Evolutionary conservation across 2,797 vertebrate species (phyloP).

Genomic region (Myotis findleyi): DNA sequence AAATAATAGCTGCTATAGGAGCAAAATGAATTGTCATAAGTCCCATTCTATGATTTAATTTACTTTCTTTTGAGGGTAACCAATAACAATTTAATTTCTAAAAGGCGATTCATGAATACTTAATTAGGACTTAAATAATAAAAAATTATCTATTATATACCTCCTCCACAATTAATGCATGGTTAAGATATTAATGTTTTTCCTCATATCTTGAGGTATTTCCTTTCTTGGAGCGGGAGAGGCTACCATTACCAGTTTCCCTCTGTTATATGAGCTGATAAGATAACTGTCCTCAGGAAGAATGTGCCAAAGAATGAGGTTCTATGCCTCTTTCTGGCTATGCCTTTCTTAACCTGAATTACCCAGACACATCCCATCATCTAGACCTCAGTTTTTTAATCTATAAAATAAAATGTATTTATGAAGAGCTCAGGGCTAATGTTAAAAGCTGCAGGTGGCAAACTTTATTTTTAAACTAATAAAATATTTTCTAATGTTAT

Average conservation of each 20-base stretch:
- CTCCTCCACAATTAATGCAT: not conserved
- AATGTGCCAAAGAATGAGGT: not conserved
- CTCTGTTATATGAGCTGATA: not conserved
- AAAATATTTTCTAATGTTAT: conserved; percentile 29
- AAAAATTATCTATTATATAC: not conserved
- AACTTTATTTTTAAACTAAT: not conserved
- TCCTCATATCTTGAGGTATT: not conserved
- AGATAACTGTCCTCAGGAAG: not conserved
- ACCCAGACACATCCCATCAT: not conserved
- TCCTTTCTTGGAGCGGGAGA: not conserved
- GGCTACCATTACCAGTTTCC: not conserved
- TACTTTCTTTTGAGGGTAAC: conserved; percentile 18
- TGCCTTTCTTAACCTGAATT: not conserved
- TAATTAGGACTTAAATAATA: not conserved
- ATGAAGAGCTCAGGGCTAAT: not conserved
- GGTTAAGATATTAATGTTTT: not conserved
- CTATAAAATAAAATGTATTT: not conserved
- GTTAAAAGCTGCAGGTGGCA: not conserved
- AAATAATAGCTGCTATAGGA: not conserved
- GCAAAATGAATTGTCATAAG: conserved; percentile 36
- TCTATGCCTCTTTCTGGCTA: not conserved
- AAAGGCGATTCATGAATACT: conserved; percentile 25
- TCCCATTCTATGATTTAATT: conserved; percentile 17
- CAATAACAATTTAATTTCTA: conserved; percentile 24
- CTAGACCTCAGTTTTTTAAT: not conserved